A percentile compares a stretch with the other conserved stretches of the same genome.
phyloP scores from a whole-genome alignment of 2,113 vertebrate species.

The Chrysemys picta region DNA sequence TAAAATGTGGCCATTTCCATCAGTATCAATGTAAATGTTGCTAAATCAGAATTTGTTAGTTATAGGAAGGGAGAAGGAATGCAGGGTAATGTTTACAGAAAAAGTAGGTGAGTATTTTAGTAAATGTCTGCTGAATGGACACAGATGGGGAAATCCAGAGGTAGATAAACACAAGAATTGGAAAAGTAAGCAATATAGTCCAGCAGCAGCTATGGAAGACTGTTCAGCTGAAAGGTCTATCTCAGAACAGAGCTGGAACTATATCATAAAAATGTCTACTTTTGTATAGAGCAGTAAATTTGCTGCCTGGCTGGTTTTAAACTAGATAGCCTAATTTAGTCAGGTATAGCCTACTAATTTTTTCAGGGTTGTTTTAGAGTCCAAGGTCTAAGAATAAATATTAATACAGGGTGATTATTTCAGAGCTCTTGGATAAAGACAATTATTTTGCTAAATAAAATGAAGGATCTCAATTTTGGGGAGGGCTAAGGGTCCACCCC shows the following conservation, averaged over 20 bases:
- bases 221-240: background rate
- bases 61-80: background rate
- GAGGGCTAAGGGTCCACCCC: background rate
- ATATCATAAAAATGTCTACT: conserved; percentile 20
- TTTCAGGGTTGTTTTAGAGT: background rate
- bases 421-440: background rate
- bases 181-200: conserved; percentile 45
- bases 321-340: conserved; percentile 54
- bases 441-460: conserved; percentile 15
- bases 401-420: background rate
- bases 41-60: background rate
- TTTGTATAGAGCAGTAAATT: conserved; percentile 4
- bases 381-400: conserved; percentile 45
- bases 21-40: background rate
- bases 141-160: background rate
- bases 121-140: conserved; percentile 10
- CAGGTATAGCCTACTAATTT: conserved; percentile 40
- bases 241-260: conserved; percentile 47
- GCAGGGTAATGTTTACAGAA: background rate
- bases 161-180: conserved; percentile 1
- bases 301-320: background rate
- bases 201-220: background rate
- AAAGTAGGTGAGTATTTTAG: background rate
- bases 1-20: background rate
- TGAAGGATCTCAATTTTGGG: background rate